Evolutionary conservation across 2,888 invertebrate species (phyloP), one percentile per base, ranked within the genome.

Genomic region (Amorpha juglandis): DNA sequence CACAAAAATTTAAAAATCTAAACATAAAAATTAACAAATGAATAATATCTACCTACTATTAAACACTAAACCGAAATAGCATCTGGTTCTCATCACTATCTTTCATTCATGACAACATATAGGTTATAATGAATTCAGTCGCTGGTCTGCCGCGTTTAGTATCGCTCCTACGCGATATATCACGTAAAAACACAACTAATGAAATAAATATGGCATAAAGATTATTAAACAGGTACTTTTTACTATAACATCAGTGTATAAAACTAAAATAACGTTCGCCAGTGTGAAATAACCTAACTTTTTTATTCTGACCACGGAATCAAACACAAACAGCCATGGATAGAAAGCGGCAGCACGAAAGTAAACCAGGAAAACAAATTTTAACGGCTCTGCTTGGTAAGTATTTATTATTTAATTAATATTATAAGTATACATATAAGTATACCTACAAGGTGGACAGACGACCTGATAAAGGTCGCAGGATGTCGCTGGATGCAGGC

Each of bases 331-430:
- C 69, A 68, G 75, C 67, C 72, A 88, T 87, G 88, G 80, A 87
- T 63, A 68, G 68, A 67, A 73, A 75, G 63, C 68, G 65, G 55
- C 65, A 63, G 72, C 77, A 76, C 19, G 76, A 76, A 72, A 79
- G 78, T 65, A 84, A 75, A 69, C 80, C 87, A 8, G 71, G 72
- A 33, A 81, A 75, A 58, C 89, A 89, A 75, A 82, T 89, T 70
- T 71, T 88, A 14, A 87, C 89, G 9, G 88, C 89, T 51, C 71
- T 89, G 16, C 71, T 82, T n/a, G 89, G 89, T 89, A 69, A 84
- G 85, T 79, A 53, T 42, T 12, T 79, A 53, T 42, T 12, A 51
- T 47, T 63, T 45, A 42, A 62, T 12, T 45, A 42, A 62, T 42
- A 42, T 16, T 58, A 27, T n/a, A n/a, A n/a, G n/a, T n/a, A n/a